Base-by-base conservation (phyloP, 2,888 invertebrate genomes). In the Synergus japonicus region DNA sequence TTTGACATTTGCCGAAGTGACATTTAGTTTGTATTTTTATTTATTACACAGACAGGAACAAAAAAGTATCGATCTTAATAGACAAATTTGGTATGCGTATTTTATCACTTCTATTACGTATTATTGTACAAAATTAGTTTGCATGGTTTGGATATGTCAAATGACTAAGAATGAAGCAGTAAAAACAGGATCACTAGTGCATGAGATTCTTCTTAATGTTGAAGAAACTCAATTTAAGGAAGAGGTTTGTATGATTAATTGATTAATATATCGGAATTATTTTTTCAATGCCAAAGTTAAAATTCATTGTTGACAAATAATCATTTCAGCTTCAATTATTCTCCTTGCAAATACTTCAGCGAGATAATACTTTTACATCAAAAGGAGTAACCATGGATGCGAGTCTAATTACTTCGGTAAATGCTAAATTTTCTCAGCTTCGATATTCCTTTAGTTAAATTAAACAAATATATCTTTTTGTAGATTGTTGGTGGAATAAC, bases 21-120 rank as follows among this genome's bases (percentile, higher is more conserved):
- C 89, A 0, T 89, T 89, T 76, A 88, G 88, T 13, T 82, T 89
- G 4, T 90, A 90, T 64, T 90, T 90, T 80, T 89, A 86, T 63
- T 81, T 90, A 29, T 76, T 90, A 0, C 82, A 85, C 12, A 49
- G 76, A 4, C 79, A 82, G 65, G 84, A 83, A 0, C 46, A 76
- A 1, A 84, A 82, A 43, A 78, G 80, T 7, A 82, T 88, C 22
- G 84, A 87, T 43, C 37, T 83, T 0, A 85, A 88, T 4, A 87
- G 83, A 63, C 87, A 89, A 76, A 85, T 89, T 76, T 90, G 89
- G 90, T 85, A 82, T 43, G 84, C 81, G 15, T 88, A 88, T 79
- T 89, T 85, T 65, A 84, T 87, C 15, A 87, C 85, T 0, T 87
- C 89, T 0, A 85, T 88, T 13, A 85, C 85, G 41, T 90, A 89